A percentile compares a stretch with the other conserved stretches of the same genome.
Conservation (phyloP, 1,140 invertebrate genomes). For the Myzus persicae region DNA sequence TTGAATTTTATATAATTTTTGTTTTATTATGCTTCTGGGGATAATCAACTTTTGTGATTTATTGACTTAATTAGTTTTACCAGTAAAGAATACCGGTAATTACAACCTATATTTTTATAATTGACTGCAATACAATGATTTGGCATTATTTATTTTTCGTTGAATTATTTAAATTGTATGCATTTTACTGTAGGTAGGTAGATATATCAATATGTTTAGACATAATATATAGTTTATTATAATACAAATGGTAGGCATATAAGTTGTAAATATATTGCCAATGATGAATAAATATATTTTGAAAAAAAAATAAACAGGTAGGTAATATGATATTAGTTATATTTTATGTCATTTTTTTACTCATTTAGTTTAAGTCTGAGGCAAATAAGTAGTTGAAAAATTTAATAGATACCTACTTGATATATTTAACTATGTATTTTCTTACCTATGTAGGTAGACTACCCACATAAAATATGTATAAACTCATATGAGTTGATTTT, state of each 20-base stretch:
- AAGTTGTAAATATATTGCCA: conserved; percentile 6
- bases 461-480: too few species aligned
- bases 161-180: not conserved
- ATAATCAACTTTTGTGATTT: not conserved
- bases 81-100: not conserved
- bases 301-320: not conserved
- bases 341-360: conserved; percentile 48
- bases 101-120: not conserved
- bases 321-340: conserved; percentile 33
- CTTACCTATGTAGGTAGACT: not conserved
- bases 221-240: not conserved
- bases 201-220: not conserved
- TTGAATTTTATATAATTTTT: not conserved
- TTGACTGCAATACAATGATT: not conserved
- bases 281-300: conserved; percentile 48
- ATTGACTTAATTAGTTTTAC: not conserved
- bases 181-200: not conserved
- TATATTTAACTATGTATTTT: not conserved
- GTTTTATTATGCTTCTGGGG: not conserved
- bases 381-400: not conserved
- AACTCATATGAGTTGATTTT: not conserved
- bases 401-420: not conserved
- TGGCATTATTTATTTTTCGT: not conserved
- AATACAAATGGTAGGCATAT: not conserved
- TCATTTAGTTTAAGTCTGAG: conserved; percentile 58